Conservation (phyloP, 2,113 vertebrate species). For the Macquaria ambigua region DNA sequence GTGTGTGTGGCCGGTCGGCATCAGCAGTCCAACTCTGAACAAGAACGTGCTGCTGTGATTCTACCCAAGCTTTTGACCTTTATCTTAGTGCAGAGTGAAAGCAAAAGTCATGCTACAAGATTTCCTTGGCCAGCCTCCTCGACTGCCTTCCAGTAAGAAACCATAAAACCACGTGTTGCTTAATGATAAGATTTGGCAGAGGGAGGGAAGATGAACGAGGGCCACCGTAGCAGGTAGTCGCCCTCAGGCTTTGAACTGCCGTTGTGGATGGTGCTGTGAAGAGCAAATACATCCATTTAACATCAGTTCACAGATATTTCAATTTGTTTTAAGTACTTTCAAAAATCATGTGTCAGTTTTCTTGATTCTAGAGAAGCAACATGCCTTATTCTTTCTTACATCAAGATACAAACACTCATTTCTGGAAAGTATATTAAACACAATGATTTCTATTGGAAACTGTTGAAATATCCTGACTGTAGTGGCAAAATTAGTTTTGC, state of each 20-base stretch:
- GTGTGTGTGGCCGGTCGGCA: not conserved
- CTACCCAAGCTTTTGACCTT: constrained; percentile 26
- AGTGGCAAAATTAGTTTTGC: not conserved
- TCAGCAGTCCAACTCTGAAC: constrained; percentile 16
- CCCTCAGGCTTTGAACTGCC: constrained; percentile 28
- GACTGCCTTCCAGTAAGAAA: constrained; percentile 17
- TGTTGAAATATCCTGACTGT: not conserved
- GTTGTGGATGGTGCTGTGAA: not conserved
- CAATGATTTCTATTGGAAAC: not conserved
- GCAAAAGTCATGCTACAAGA: constrained; percentile 59
- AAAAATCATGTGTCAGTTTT: not conserved
- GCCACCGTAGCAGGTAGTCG: not conserved
- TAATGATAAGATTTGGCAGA: constrained; percentile 26
- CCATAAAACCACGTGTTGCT: constrained; percentile 38
- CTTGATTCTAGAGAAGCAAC: not conserved
- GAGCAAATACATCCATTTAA: constrained; percentile 20
- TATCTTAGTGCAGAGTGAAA: constrained; percentile 55
- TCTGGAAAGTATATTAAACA: not conserved
- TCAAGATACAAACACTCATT: not conserved
- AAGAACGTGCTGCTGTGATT: constrained; percentile 12
- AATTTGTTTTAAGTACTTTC: not conserved
- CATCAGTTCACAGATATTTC: not conserved
- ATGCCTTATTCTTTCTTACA: not conserved
- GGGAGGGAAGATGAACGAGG: not conserved
- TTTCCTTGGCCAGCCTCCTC: constrained; percentile 4